Evolutionary conservation across 2,888 invertebrate species (phyloP), one percentile per base, ranked within the genome.

Genomic region (Eudemis profundana): DNA sequence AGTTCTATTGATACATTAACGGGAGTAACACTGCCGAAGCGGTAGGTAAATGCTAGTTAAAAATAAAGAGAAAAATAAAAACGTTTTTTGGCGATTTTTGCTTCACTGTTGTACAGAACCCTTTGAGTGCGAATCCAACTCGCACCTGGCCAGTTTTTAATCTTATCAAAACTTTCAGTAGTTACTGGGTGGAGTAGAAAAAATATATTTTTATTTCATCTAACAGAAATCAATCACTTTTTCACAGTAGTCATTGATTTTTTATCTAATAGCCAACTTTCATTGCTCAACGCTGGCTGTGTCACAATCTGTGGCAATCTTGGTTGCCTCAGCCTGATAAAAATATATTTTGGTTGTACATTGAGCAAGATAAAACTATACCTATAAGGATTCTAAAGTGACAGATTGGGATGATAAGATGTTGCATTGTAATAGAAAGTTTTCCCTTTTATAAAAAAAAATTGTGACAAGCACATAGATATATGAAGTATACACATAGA

Each of bases 271-370:
- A 19, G 40, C 17, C 27, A 46, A 47, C 40, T 54, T 54, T 50
- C 49, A 19, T 64, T 57, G 50, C 57, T 33, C 50, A 64, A 64
- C 19, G 15, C 42, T 42, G 21, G 10, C 10, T 12, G 10, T 61
- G 27, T 63, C 42, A 38, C 57, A 64, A 64, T 57, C 42, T 15
- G 8, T 17, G 12, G 46, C 57, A 64, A 64, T 64, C 63, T 64
- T 33, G n/a, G 54, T 53, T 57, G 17, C 42, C 10, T 50, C 33
- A 50, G 42, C 17, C 19, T 57, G 63, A 64, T 64, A 64, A 64
- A 49, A 14, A 27, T 49, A 14, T 50, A 49, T 29, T 61, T 60
- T 27, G 17, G 38, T 29, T 42, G 14, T 21, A 14, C n/a, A 54
- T 42, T 42, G 7, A 15, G 10, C 12, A 10, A 54, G 54, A 54